Percentiles rank a stretch among this genome's conserved stretches.
These are phyloP conservation scores for Athalia circularis DNA, from an alignment of 2,888 invertebrate genomes.

Conservation along the genomic window DNA sequence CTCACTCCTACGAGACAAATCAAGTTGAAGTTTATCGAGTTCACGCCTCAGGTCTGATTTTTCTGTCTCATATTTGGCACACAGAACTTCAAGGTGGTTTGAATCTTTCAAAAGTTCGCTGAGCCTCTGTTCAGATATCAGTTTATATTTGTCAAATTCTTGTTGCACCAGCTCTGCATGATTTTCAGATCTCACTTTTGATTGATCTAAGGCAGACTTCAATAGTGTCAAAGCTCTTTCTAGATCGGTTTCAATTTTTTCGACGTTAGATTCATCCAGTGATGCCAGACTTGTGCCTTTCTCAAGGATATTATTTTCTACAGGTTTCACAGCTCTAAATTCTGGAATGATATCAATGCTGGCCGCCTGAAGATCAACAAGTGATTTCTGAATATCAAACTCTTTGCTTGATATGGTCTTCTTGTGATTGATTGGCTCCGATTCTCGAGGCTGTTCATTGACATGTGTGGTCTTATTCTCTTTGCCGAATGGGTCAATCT, in stretches of 20 bases:
- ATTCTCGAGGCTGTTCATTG: too few species aligned
- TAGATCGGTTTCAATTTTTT: conserved; percentile 25
- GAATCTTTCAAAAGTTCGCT: conserved; percentile 18
- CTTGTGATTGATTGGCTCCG: too few species aligned
- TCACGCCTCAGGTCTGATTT: conserved; percentile 16
- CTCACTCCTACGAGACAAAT: conserved; percentile 3
- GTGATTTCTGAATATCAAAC: background rate
- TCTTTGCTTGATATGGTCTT: too few species aligned
- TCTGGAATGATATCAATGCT: background rate
- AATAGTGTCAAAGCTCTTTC: conserved; percentile 13
- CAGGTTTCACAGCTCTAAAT: background rate
- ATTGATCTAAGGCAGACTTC: conserved; percentile 22
- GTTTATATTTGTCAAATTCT: conserved; percentile 3
- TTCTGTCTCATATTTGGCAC: conserved; percentile 11
- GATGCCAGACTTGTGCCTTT: background rate
- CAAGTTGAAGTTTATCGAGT: conserved; percentile 18
- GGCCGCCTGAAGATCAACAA: too few species aligned
- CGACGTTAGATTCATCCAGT: conserved; percentile 19
- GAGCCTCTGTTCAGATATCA: conserved; percentile 13
- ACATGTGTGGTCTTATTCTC: too few species aligned
- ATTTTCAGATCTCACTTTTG: conserved; percentile 26
- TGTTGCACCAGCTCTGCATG: conserved; percentile 8
- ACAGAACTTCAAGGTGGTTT: conserved; percentile 8
- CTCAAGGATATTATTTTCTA: background rate
- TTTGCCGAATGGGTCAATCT: too few species aligned